phyloP scores from a whole-genome alignment of 2,113 vertebrate genomes.

The Otis tarda region DNA sequence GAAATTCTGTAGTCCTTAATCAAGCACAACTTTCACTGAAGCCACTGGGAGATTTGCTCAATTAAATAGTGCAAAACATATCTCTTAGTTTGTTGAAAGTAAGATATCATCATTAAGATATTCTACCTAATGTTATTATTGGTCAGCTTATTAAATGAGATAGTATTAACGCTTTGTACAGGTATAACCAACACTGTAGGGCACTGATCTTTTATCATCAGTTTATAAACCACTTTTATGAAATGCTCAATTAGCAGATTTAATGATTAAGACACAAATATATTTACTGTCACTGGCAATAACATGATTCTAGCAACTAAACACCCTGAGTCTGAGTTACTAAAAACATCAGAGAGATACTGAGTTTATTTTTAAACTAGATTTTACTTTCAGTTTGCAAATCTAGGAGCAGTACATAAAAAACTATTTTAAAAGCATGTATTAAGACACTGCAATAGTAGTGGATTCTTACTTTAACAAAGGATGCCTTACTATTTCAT shows the following conservation, averaged over 20 bases:
- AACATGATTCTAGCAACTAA: neutral
- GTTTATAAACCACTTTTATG: slow-evolving; percentile 31
- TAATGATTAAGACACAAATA: slow-evolving; percentile 5
- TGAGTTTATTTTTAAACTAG: neutral
- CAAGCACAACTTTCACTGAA: slow-evolving; percentile 48
- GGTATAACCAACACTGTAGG: slow-evolving; percentile 34
- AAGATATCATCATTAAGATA: slow-evolving; percentile 58
- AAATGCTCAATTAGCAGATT: slow-evolving; percentile 37
- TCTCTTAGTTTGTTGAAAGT: slow-evolving; percentile 64
- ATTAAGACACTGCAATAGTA: neutral
- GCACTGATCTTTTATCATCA: slow-evolving; percentile 46
- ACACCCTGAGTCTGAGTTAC: neutral
- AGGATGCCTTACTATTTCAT: neutral
- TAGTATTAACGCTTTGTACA: slow-evolving; percentile 23
- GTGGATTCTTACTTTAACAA: neutral
- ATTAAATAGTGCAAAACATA: slow-evolving; percentile 43
- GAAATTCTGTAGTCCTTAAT: slow-evolving; percentile 55
- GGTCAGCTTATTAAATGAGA: slow-evolving; percentile 60
- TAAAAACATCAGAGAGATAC: neutral
- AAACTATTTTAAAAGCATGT: neutral
- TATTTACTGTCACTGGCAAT: neutral
- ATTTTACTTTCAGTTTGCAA: neutral
- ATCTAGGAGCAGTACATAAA: neutral
- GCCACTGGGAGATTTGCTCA: slow-evolving; percentile 44
- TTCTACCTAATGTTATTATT: slow-evolving; percentile 58